These are phyloP conservation scores for Dermolepida albohirtum DNA, from an alignment of 2,888 invertebrate species.

Conservation along the genomic window DNA sequence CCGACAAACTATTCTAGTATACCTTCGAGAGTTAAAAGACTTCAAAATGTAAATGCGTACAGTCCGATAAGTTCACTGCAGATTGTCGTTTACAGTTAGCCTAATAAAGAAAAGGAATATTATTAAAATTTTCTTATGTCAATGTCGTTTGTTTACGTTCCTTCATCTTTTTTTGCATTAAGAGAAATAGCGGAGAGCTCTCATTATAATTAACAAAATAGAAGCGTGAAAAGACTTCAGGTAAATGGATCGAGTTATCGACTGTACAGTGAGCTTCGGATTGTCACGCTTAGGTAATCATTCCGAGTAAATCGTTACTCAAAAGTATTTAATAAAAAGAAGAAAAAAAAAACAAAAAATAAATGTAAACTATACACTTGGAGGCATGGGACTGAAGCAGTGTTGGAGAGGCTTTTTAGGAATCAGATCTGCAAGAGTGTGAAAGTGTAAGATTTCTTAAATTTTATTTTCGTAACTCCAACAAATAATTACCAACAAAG, in stretches of 20 bases:
- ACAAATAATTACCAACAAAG: too few relatives aligned
- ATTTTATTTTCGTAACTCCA: too few relatives aligned
- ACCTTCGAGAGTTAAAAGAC: slow-evolving; percentile 66
- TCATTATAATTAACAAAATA: too few relatives aligned
- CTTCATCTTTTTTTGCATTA: slow-evolving; percentile 44
- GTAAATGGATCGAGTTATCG: slow-evolving; percentile 1
- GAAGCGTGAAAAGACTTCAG: too few relatives aligned
- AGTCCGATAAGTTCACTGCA: slow-evolving; percentile 46
- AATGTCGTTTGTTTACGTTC: background rate
- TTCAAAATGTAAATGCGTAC: slow-evolving; percentile 55
- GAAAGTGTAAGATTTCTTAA: slow-evolving; percentile 6
- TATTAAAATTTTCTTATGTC: slow-evolving; percentile 2
- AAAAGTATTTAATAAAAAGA: slow-evolving; percentile 11
- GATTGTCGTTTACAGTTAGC: slow-evolving; percentile 36
- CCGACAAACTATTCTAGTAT: slow-evolving; percentile 56
- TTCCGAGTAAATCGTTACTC: slow-evolving; percentile 52
- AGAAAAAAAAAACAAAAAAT: slow-evolving; percentile 18
- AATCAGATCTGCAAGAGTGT: slow-evolving; percentile 41
- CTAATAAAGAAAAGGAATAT: background rate
- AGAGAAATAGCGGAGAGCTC: slow-evolving; percentile 41
- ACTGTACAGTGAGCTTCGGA: slow-evolving; percentile 36
- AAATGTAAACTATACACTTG: slow-evolving; percentile 51
- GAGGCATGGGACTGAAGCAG: slow-evolving; percentile 39
- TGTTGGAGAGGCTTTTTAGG: slow-evolving; percentile 41
- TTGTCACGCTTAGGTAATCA: slow-evolving; percentile 57